phyloP scores from a whole-genome alignment of 2,113 vertebrate species.

The Stictonetta naevosa region DNA sequence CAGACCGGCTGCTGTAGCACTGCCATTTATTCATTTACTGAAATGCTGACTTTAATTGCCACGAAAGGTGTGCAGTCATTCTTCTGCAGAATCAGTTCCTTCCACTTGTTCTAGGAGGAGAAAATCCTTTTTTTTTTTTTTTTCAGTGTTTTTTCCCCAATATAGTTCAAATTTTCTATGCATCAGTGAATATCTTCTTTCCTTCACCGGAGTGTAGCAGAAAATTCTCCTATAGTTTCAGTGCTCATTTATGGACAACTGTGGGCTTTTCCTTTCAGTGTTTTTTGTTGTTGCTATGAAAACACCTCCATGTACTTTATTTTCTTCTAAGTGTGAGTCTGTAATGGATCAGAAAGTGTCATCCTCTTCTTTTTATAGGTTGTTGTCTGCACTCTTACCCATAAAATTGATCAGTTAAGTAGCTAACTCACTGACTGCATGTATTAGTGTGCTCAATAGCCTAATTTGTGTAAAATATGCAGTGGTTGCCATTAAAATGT shows the following conservation, averaged over 20 bases:
- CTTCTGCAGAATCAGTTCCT: not conserved
- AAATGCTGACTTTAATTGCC: not conserved
- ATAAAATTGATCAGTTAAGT: not conserved
- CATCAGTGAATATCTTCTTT: not conserved
- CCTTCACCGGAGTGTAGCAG: not conserved
- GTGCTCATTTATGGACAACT: not conserved
- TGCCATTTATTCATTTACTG: not conserved
- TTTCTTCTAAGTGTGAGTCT: not conserved
- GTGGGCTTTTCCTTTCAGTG: not conserved
- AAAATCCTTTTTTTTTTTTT: not conserved
- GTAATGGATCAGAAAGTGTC: not conserved
- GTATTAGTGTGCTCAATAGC: not conserved
- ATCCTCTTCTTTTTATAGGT: not conserved
- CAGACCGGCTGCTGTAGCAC: not conserved
- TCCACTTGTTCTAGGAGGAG: not conserved
- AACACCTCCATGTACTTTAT: not conserved
- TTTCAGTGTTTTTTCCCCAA: no score
- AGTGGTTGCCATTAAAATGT: not conserved
- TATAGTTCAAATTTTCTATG: not conserved
- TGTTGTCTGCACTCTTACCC: not conserved
- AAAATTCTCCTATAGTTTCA: not conserved
- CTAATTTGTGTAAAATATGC: not conserved
- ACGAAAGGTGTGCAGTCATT: not conserved
- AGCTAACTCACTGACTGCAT: not conserved
- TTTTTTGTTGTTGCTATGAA: conserved; percentile 24